These are phyloP conservation scores for Eidolon dupreanum DNA, from an alignment of 2,797 vertebrate species.

Conservation along the genomic window DNA sequence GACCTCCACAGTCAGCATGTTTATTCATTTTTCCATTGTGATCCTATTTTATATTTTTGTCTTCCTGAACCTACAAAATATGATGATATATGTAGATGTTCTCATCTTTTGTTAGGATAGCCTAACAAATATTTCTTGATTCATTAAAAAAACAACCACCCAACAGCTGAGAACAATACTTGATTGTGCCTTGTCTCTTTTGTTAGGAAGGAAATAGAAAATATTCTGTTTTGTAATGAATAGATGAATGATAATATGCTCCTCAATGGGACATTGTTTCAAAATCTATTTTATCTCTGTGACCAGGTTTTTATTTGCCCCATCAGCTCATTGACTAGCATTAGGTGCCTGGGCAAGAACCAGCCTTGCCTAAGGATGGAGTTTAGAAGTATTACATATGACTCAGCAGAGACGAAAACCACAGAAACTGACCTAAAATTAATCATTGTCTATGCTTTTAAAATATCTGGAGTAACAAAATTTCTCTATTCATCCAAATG, in stretches of 20 bases:
- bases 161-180: conserved; percentile 16
- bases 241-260: conserved; percentile 54
- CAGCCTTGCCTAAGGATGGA: conserved; percentile 12
- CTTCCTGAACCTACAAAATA: background rate
- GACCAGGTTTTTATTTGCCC: background rate
- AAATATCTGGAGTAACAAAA: background rate
- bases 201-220: conserved; percentile 1
- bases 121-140: background rate
- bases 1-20: background rate
- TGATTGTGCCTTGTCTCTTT: conserved; percentile 39
- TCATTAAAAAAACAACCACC: background rate
- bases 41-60: background rate
- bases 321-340: background rate
- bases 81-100: background rate
- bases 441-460: background rate
- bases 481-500: background rate
- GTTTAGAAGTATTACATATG: background rate
- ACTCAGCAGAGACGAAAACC: background rate
- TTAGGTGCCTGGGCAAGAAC: background rate
- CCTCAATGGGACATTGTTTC: conserved; percentile 57
- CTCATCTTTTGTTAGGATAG: background rate
- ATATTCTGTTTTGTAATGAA: conserved; percentile 54
- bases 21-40: background rate
- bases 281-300: conserved; percentile 32
- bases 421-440: background rate